Evolutionary conservation across 53 echinoderm and acorn worm genomes (phyloP), one percentile per base, ranked within the genome.

Genomic region (Arbacia lixula): DNA sequence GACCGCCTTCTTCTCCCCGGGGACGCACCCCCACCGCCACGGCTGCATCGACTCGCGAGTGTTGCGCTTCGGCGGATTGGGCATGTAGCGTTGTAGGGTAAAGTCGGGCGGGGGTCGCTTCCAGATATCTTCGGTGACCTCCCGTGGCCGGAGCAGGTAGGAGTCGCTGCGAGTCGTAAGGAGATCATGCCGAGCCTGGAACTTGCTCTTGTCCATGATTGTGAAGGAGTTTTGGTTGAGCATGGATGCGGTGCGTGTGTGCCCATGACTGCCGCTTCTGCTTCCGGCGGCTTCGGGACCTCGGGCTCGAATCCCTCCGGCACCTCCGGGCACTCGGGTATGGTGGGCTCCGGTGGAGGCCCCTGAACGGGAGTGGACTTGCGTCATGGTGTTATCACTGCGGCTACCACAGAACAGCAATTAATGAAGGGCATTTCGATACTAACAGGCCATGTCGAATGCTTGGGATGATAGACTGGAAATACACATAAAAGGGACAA

Each of bases 21-120:
- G 90, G 41, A 84, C 86, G 3, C 89, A 88, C 4, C 91, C 94
- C 71, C 92, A 97, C 40, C 92, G 89, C 94, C 94, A 97, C 2
- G 94, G 99, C 52, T 90, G 87, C 94, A 99, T 99, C 17, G 94
- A 92, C 17, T 95, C 94, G 26, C 89, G 50, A 11, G 92, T 85
- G 83, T 99, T 99, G 40, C 99, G 64, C 21, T 99, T 99, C 0
- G 99, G 99, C 6, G 99, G 99, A 29, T 90, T 92, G 8, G 99
- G 91, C 31, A 92, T 77, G 49, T 94, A 99, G 30, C 74, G 85
- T 60, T 99, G 99, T 24, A 95, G 99, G 25, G 94, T 76, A 33
- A 99, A 99, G 51, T 99, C 95, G 2, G 99, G 94, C 17, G 99
- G 94, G 17, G 88, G 90, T 36, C 87, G 50, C 29, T 86, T 87